Percentiles rank a stretch among this genome's conserved stretches.
These are phyloP conservation scores for Eidolon helvum DNA, from an alignment of 2,113 vertebrate species.

Conservation along the genomic window DNA sequence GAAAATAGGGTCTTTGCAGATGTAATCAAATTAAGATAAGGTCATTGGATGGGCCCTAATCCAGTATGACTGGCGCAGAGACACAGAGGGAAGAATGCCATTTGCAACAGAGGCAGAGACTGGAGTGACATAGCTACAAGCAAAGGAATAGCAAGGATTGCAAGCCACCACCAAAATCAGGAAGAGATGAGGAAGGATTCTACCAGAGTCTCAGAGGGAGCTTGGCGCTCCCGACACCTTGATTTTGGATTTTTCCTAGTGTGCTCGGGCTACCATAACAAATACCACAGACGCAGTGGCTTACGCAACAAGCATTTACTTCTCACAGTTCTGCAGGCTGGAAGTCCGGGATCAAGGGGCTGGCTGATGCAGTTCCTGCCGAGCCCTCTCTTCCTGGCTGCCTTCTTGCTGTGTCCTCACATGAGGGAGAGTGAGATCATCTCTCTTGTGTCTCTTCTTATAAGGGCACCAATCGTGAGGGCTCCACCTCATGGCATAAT, in stretches of 20 bases:
- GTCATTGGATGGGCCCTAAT: not conserved
- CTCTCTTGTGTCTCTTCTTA: not conserved
- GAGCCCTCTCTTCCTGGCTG: not conserved
- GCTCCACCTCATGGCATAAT: not conserved
- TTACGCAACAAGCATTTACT: not conserved
- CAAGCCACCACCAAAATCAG: no score
- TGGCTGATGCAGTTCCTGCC: not conserved
- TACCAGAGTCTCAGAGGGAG: not conserved
- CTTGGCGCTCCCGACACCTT: not conserved
- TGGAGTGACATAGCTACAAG: not conserved
- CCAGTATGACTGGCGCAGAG: not conserved
- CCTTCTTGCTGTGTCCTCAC: not conserved
- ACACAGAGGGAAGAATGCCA: not conserved
- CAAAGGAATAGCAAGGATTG: not conserved
- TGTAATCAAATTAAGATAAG: not conserved
- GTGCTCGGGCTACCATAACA: not conserved
- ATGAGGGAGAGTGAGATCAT: not conserved
- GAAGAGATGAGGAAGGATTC: not conserved
- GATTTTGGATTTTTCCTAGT: not conserved
- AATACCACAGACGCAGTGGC: not conserved
- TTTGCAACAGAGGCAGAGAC: not conserved
- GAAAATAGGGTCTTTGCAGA: not conserved
- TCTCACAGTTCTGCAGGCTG: not conserved
- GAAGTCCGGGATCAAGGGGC: not conserved
- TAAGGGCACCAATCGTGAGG: not conserved